Evolutionary conservation across 37 sponge, comb jelly and placozoan genomes (phyloP).

Genomic region (Mnemiopsis leidyi): DNA sequence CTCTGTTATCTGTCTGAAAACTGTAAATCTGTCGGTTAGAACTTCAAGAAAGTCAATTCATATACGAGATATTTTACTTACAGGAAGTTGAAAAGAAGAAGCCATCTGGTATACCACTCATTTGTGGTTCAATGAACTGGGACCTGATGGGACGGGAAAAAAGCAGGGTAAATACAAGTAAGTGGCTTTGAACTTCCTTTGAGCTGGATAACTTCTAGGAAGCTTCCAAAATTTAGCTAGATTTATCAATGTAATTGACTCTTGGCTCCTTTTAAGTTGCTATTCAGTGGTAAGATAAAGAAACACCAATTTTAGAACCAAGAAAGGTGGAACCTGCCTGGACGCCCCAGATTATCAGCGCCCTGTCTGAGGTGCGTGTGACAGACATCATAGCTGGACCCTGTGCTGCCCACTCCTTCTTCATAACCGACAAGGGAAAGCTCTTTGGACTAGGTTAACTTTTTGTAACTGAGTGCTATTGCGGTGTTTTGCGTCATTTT

Average conservation of each 20-base stretch:
- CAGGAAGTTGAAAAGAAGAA: background rate
- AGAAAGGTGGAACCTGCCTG: conserved; percentile 41
- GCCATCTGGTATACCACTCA: background rate
- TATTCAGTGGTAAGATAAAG: background rate
- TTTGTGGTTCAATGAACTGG: conserved; percentile 44
- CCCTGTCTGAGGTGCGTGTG: background rate
- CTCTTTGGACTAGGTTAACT: conserved; percentile 10
- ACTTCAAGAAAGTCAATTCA: no score
- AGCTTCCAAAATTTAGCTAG: no score
- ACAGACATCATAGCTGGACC: conserved; percentile 31
- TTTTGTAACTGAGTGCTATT: no score
- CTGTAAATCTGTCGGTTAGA: no score
- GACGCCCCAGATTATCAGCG: conserved; percentile 6
- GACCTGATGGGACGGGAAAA: background rate
- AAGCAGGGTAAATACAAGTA: background rate
- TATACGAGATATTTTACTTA: background rate
- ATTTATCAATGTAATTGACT: no score
- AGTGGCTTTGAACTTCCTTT: no score
- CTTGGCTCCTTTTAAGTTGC: background rate
- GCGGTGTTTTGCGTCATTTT: no score
- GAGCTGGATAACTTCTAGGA: no score
- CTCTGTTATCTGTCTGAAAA: no score
- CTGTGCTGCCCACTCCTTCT: conserved; percentile 36
- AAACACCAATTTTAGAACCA: background rate
- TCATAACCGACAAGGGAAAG: background rate